A percentile compares a stretch with the other conserved stretches of the same genome.
These are phyloP conservation scores for Parauchenoglanis punctatus DNA, from an alignment of 2,797 vertebrate genomes.

Conservation along the genomic window DNA sequence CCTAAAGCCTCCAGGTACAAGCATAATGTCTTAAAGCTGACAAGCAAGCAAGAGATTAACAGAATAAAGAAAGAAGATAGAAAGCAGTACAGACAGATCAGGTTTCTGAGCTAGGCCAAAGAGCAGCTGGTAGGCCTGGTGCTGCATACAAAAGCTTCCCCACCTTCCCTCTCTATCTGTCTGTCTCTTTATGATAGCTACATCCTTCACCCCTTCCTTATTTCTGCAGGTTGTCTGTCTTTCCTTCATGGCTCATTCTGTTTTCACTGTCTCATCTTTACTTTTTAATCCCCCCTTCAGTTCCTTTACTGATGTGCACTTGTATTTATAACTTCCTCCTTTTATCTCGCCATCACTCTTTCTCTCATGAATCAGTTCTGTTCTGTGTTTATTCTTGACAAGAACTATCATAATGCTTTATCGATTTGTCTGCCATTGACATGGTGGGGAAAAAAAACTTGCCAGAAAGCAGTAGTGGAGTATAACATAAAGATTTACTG, in stretches of 20 bases:
- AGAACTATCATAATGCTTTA: neutral
- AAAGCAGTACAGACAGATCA: conserved; percentile 42
- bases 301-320: no score
- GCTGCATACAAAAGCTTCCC: conserved; percentile 40
- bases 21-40: neutral
- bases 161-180: conserved; percentile 28
- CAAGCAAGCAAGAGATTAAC: conserved; percentile 27
- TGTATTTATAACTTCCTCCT: neutral
- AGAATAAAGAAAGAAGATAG: conserved; percentile 26
- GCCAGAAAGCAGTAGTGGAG: neutral
- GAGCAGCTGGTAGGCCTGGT: conserved; percentile 54
- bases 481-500: neutral
- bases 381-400: neutral
- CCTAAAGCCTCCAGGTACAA: conserved; percentile 3
- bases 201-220: conserved; percentile 33
- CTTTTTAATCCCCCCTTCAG: neutral
- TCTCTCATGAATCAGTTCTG: neutral
- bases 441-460: neutral
- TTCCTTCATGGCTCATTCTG: neutral
- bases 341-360: no score
- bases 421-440: no score
- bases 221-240: conserved; percentile 36
- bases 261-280: neutral
- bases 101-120: conserved; percentile 44
- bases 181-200: conserved; percentile 33